Evolutionary conservation across 92 coral and sea anemone genomes (phyloP).

Genomic region (Palythoa grandis): DNA sequence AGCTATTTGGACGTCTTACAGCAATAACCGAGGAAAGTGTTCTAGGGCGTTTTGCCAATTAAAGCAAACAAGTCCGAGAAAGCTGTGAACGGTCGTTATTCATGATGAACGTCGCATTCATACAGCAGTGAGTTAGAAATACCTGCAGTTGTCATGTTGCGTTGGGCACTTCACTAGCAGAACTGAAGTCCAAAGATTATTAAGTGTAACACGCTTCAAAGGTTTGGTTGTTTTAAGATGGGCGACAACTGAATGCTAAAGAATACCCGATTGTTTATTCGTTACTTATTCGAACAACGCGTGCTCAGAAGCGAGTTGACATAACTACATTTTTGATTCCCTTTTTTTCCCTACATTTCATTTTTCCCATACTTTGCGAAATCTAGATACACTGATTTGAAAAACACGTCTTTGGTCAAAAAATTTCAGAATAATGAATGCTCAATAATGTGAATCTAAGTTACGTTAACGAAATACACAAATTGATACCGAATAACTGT

Average conservation of each 20-base stretch:
- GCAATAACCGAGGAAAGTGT: background rate
- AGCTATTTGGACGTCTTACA: background rate
- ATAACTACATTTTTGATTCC: background rate
- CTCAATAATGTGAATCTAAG: background rate
- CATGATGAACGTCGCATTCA: background rate
- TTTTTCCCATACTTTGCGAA: background rate
- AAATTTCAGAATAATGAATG: background rate
- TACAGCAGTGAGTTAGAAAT: background rate
- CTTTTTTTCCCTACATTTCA: background rate
- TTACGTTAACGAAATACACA: background rate
- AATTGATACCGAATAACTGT: too few species aligned
- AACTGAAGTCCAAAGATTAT: background rate
- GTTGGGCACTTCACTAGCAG: background rate
- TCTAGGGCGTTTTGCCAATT: background rate
- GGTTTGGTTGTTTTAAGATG: background rate
- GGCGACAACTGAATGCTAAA: background rate
- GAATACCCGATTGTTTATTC: background rate
- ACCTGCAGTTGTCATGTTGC: background rate
- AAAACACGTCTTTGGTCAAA: background rate
- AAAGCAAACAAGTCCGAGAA: background rate
- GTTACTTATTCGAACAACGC: constrained; percentile 1
- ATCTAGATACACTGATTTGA: background rate
- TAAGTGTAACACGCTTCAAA: background rate
- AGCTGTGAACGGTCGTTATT: background rate
- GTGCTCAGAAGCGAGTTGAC: background rate